phyloP scores from a whole-genome alignment of 2,888 invertebrate genomes.

The Ichneumoninae sp. region DNA sequence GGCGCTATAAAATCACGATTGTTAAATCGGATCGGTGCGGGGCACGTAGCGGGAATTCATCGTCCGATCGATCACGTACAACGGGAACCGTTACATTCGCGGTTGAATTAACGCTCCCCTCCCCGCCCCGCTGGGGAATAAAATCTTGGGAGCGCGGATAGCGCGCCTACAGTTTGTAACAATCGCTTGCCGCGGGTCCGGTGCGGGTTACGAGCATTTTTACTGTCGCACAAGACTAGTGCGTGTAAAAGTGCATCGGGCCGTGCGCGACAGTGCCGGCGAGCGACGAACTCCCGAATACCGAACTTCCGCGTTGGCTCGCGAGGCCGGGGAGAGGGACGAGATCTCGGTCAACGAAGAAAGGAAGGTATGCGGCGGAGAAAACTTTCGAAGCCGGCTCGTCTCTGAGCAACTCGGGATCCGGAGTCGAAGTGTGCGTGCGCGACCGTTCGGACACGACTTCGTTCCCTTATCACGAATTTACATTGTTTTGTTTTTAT shows the following conservation, averaged over 20 bases:
- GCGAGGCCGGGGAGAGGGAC: constrained; percentile 38
- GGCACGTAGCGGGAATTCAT: constrained; percentile 32
- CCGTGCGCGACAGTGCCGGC: background rate
- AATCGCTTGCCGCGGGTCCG: constrained; percentile 41
- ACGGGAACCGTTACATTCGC: constrained; percentile 56
- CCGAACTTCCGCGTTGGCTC: constrained; percentile 36
- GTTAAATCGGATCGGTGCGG: constrained; percentile 31
- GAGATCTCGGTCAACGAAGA: constrained; percentile 63
- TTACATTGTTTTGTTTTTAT: background rate
- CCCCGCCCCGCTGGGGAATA: constrained; percentile 20
- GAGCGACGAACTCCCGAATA: constrained; percentile 23
- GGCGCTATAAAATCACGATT: background rate
- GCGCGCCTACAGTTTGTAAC: constrained; percentile 31
- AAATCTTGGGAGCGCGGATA: constrained; percentile 31
- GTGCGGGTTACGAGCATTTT: background rate
- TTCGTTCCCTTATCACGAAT: background rate
- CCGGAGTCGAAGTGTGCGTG: constrained; percentile 14
- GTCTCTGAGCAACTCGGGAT: constrained; percentile 45
- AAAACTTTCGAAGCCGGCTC: constrained; percentile 51
- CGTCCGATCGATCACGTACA: constrained; percentile 55
- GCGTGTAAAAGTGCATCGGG: background rate
- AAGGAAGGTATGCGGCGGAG: constrained; percentile 56
- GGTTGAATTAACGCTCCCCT: constrained; percentile 52
- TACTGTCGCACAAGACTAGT: background rate
- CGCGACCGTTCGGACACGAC: background rate